A percentile compares a stretch with the other conserved stretches of the same genome.
phyloP scores from a whole-genome alignment of 1,140 invertebrate genomes.

The Hyphantria cunea region DNA sequence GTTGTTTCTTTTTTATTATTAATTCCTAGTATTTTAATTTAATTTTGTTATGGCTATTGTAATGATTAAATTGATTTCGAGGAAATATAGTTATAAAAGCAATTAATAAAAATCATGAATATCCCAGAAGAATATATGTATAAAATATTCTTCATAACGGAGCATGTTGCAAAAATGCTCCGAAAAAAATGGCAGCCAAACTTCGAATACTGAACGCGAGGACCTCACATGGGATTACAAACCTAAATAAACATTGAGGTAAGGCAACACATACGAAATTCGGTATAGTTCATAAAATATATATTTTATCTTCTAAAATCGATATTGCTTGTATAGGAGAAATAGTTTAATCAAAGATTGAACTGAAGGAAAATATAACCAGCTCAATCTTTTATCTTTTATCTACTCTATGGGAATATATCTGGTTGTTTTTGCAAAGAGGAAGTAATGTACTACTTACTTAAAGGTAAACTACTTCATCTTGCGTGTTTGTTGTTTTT shows the following conservation, averaged over 20 bases:
- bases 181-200: slow-evolving; percentile 10
- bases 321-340: slow-evolving; percentile 5
- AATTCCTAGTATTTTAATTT: slow-evolving; percentile 1
- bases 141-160: slow-evolving; percentile 19
- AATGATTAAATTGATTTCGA: too few species aligned
- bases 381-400: too few species aligned
- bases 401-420: too few species aligned
- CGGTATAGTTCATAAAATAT: slow-evolving; percentile 1
- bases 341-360: background rate
- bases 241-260: slow-evolving; percentile 22
- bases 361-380: background rate
- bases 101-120: slow-evolving; percentile 11
- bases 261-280: background rate
- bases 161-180: slow-evolving; percentile 4
- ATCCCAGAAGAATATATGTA: slow-evolving; percentile 11
- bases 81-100: slow-evolving; percentile 3
- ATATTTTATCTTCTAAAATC: slow-evolving; percentile 2
- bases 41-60: too few species aligned
- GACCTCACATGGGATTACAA: slow-evolving; percentile 5
- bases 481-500: too few species aligned
- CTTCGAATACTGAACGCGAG: slow-evolving; percentile 18
- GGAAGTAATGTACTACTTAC: too few species aligned
- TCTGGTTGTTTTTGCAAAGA: too few species aligned
- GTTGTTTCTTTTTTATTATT: too few species aligned
- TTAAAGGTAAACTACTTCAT: too few species aligned